A percentile compares a stretch with the other conserved stretches of the same genome.
Evolutionary conservation across 2,113 vertebrate genomes (phyloP).

Genomic region (Orthonyx spaldingii): DNA sequence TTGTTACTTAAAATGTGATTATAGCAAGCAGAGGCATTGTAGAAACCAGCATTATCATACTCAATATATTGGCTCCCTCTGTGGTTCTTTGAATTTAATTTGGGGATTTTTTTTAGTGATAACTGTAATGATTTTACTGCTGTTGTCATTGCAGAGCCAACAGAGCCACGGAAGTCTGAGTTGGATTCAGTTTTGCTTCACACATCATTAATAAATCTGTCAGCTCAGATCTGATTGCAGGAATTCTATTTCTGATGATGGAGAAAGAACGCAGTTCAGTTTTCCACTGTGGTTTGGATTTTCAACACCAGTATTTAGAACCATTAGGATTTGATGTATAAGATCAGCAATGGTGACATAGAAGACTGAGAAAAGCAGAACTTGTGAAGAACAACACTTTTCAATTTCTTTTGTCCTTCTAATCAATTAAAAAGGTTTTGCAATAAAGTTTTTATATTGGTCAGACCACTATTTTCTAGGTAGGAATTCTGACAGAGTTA

Average conservation of each 20-base stretch:
- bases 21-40: not conserved
- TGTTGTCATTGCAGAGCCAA: not conserved
- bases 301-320: not conserved
- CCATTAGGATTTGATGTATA: not conserved
- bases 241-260: not conserved
- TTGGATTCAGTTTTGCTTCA: conserved; percentile 9
- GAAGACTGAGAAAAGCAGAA: not conserved
- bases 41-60: not conserved
- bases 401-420: not conserved
- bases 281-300: not conserved
- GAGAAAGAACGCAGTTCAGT: not conserved
- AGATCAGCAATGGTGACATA: not conserved
- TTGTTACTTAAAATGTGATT: not conserved
- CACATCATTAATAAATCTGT: conserved; percentile 25
- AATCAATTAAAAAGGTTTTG: not conserved
- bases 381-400: not conserved
- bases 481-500: not conserved
- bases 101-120: not conserved
- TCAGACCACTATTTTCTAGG: not conserved
- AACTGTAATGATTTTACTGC: not conserved
- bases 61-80: not conserved
- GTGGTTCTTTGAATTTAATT: not conserved
- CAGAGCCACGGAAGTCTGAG: not conserved
- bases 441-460: not conserved
- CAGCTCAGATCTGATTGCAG: not conserved